phyloP scores from a whole-genome alignment of 2,797 vertebrate genomes.

The Enteromius trimaculatus region DNA sequence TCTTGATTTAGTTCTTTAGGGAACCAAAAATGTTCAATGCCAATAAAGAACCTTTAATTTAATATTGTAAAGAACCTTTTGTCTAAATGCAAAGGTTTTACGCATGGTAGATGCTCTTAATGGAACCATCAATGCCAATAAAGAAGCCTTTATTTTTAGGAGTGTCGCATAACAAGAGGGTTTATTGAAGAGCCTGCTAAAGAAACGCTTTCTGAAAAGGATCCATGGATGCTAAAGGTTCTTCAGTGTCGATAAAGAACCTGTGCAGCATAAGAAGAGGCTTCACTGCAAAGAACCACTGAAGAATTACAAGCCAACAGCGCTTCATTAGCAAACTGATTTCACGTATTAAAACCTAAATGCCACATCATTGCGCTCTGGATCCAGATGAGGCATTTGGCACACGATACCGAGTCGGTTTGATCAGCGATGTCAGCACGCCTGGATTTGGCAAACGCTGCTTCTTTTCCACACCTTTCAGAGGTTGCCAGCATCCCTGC shows the following conservation, averaged over 20 bases:
- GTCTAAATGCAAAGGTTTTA: background rate
- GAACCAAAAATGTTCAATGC: background rate
- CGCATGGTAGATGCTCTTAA: background rate
- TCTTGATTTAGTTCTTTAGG: background rate
- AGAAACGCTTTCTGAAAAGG: background rate
- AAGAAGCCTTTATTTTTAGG: background rate
- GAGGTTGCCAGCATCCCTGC: constrained; percentile 7
- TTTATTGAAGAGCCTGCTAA: too few species aligned
- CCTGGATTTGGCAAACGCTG: constrained; percentile 26
- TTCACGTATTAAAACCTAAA: constrained; percentile 33
- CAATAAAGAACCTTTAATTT: background rate
- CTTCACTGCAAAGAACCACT: background rate
- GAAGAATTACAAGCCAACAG: background rate
- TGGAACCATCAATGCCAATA: background rate
- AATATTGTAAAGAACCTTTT: background rate
- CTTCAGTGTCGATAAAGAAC: background rate
- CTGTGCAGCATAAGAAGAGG: background rate
- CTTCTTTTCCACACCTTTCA: constrained; percentile 27
- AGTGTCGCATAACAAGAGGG: too few species aligned
- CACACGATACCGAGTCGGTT: background rate
- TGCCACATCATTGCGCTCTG: constrained; percentile 30
- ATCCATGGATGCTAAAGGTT: background rate
- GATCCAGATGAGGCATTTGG: constrained; percentile 30
- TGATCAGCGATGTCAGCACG: constrained; percentile 11
- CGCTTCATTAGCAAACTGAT: constrained; percentile 24